Base-by-base conservation (phyloP, 2,888 invertebrate genomes). In the Cryptocephalus primarius region DNA sequence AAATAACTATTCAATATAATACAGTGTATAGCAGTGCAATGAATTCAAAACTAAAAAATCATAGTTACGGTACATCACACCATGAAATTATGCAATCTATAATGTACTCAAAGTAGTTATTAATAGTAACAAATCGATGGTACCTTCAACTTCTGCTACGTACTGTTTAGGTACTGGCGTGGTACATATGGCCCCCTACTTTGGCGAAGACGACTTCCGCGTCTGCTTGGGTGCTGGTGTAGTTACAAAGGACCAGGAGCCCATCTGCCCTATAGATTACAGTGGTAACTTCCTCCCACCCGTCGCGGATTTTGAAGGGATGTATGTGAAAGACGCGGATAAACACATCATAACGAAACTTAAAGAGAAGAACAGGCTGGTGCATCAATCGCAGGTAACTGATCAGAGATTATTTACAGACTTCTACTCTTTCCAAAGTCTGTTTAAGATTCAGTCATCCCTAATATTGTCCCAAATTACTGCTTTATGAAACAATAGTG, bases 151-250 rank as follows among this genome's bases (percentile, higher is more conserved):
- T 11, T 36, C 6, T 36, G n/a, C n/a, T n/a, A n/a, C n/a, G n/a
- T n/a, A n/a, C n/a, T n/a, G 4, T 36, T 36, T 6, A 36, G 36
- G 36, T 43, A 52, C 52, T 8, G 97, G 97, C 11, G 77, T 97
- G 55, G 99, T 99, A 14, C 99, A 99, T 67, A 95, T 96, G 72
- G 92, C 99, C 1, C 95, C 99, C 8, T 99, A 96, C 70, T 99
- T 99, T 73, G 99, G 99, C 59, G 99, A 97, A 76, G 97, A 99
- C 66, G 99, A 99, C 85, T 90, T 86, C 70, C 78, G 95, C 22
- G 82, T 87, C 49, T 85, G 85, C 56, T 67, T 87, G 46, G 76
- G 76, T 12, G 81, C 81, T 22, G 88, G 89, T 8, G 73, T 99
- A 13, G 89, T 99, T 34, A 82, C 82, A 0, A 86, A 83, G 64